Base-by-base conservation (phyloP, 2,113 vertebrate species). In the Carlito syrichta region DNA sequence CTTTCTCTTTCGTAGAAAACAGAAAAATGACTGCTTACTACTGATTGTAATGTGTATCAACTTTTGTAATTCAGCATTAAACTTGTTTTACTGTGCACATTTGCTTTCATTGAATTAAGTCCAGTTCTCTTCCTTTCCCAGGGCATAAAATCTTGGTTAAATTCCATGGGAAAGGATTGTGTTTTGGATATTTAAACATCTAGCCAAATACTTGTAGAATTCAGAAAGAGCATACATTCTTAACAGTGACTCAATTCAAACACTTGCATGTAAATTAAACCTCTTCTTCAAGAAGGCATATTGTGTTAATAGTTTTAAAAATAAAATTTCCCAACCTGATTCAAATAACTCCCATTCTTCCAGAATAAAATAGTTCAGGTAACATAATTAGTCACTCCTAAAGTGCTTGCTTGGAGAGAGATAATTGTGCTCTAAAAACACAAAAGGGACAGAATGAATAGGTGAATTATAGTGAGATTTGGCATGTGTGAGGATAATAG, bases 131-230 rank as follows among this genome's bases (percentile, higher is more conserved):
- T 97, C 74, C 94, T 98, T 99, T 99, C 98, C 97, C 98, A 98
- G 97, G 98, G 97, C 97, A 98, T 86, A 92, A 84, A 97, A 97
- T 98, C 98, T 94, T 97, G 98, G 96, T 98, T 98, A 98, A 98
- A 98, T 98, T 99, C 98, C 98, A 98, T 98, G 98, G 98, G 98
- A 98, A 98, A 96, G 86, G 95, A 89, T 97, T 98, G 97, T 54
- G 96, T 97, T 98, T 95, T 96, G 94, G 77, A 82, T 98, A 97
- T 32, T 5, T 97, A 98, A 98, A 98, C 98, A 98, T 66, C 17
- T 56, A 97, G 89, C 94, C 94, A 97, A 94, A 97, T n/a, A 23
- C 60, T 98, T 98, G 89, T 92, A 94, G 90, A 96, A 95, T 96
- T 97, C 12, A 40, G 81, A 97, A 98, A 97, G 89, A 95, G 40